These are phyloP conservation scores for Drosophila sproati DNA, from an alignment of 1,140 invertebrate genomes.

Conservation along the genomic window DNA sequence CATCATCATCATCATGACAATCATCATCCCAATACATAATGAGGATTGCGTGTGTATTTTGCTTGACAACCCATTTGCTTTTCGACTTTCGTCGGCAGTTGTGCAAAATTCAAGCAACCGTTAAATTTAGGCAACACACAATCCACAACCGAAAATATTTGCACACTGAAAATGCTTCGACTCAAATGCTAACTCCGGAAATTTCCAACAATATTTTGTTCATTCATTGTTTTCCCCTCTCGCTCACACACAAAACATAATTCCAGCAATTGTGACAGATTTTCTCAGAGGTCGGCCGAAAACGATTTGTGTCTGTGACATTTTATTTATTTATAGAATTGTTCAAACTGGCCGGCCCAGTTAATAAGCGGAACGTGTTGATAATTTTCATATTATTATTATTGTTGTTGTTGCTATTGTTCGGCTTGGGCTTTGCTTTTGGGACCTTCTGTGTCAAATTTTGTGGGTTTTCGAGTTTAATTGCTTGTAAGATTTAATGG, in stretches of 20 bases:
- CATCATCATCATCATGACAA: slow-evolving; percentile 24
- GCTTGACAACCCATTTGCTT: slow-evolving; percentile 21
- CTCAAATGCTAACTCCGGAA: slow-evolving; percentile 30
- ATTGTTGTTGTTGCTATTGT: slow-evolving; percentile 5
- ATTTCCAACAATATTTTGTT: slow-evolving; percentile 63
- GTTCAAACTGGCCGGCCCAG: slow-evolving; percentile 39
- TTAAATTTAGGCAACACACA: slow-evolving; percentile 60
- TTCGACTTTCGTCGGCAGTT: slow-evolving; percentile 20
- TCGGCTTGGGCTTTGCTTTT: slow-evolving; percentile 21
- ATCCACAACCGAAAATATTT: slow-evolving; percentile 41
- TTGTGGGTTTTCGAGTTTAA: slow-evolving; percentile 48
- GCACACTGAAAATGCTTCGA: slow-evolving; percentile 43
- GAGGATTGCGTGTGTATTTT: slow-evolving; percentile 25
- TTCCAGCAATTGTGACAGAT: slow-evolving; percentile 67
- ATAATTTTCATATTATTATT: slow-evolving; percentile 52
- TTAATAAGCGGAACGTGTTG: slow-evolving; percentile 74
- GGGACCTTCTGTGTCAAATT: slow-evolving; percentile 15
- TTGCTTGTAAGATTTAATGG: slow-evolving; percentile 70
- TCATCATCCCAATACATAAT: slow-evolving; percentile 23
- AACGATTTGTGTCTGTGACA: slow-evolving; percentile 42
- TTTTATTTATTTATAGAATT: slow-evolving; percentile 56
- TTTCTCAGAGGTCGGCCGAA: slow-evolving; percentile 21
- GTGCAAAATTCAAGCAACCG: slow-evolving; percentile 49
- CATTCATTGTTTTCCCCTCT: neutral
- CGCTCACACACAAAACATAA: slow-evolving; percentile 26